Base-by-base conservation (phyloP, 2,888 invertebrate genomes). In the Empis stercorea region DNA sequence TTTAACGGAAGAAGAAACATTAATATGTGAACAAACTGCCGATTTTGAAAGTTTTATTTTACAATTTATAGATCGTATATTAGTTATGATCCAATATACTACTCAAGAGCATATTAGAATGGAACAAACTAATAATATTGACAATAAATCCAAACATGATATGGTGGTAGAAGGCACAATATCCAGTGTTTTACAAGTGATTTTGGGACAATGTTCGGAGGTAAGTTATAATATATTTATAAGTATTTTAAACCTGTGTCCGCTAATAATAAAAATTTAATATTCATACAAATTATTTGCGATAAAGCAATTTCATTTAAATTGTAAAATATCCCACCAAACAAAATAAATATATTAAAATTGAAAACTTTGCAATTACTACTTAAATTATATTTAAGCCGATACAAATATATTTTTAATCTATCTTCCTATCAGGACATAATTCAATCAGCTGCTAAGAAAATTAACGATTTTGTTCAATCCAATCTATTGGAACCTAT, bases 11-110 rank as follows among this genome's bases (percentile, higher is more conserved):
- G 81, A 84, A 49, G 92, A 93, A 59, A 71, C 76, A 16, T 63
- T 76, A 17, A 73, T 81, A 4, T 91, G 91, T 64, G 82, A 84
- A 54, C 81, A 84, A 1, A 87, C 91, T 0, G 87, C 88, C 1
- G 81, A 83, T 55, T 81, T 93, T 56, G 92, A 94, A 68, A 89
- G 92, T 62, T 93, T 94, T 60, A 80, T 93, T 2, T 67, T 89
- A 3, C 83, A 89, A 59, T 86, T 89, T 60, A 70, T 94, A 55
- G 91, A 92, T 59, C 78, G 83, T 59, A 72, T 84, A 50, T 83
- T 84, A 59, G 64, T 72, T 2, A 75, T 85, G 51, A 79, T 86
- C 36, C 84, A 86, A 55, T 81, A 80, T 2, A 80, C 80, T 56
- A 75, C 80, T 0, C 66, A 80, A 49, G 84, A 84, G 57, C 77